These are phyloP conservation scores for Cottus gobio DNA, from an alignment of 2,113 vertebrate species.

Conservation along the genomic window DNA sequence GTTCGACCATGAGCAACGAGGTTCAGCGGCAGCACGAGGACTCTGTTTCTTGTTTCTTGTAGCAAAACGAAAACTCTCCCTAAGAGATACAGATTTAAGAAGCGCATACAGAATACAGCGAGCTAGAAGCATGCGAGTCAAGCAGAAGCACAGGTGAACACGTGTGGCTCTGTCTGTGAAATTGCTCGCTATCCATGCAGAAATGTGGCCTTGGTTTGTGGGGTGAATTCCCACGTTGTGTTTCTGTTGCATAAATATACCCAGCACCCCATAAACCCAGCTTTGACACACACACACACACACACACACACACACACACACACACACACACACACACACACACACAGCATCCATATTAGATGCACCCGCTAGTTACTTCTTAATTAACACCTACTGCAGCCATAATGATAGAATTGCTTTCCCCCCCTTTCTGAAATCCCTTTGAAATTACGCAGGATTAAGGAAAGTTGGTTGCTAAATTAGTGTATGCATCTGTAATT, in stretches of 20 bases:
- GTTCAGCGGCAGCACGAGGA: slow-evolving; percentile 18
- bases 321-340: slow-evolving; percentile 25
- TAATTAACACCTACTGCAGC: slow-evolving; percentile 85
- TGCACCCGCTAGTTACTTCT: slow-evolving; percentile 80
- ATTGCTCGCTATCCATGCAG: slow-evolving; percentile 16
- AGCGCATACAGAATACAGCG: slow-evolving; percentile 16
- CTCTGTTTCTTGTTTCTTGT: slow-evolving; percentile 26
- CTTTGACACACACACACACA: slow-evolving; percentile 27
- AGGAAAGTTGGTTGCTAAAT: slow-evolving; percentile 87
- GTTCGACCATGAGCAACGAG: slow-evolving; percentile 19
- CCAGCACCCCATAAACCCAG: slow-evolving; percentile 52
- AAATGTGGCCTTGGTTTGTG: slow-evolving; percentile 50
- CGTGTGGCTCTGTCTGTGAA: slow-evolving; percentile 23
- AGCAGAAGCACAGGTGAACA: slow-evolving; percentile 27
- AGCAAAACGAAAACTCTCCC: slow-evolving; percentile 29
- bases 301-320: slow-evolving; percentile 28
- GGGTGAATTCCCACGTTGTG: slow-evolving; percentile 70
- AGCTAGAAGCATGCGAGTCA: slow-evolving; percentile 33
- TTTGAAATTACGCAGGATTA: slow-evolving; percentile 88
- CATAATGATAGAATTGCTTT: slow-evolving; percentile 82
- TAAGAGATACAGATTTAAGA: slow-evolving; percentile 40
- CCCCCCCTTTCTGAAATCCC: slow-evolving; percentile 83
- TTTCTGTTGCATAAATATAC: slow-evolving; percentile 71
- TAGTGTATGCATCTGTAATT: slow-evolving; percentile 87
- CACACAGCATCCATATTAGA: slow-evolving; percentile 65